phyloP scores from a whole-genome alignment of 2,113 vertebrate species.

The Protobothrops mucrosquamatus region DNA sequence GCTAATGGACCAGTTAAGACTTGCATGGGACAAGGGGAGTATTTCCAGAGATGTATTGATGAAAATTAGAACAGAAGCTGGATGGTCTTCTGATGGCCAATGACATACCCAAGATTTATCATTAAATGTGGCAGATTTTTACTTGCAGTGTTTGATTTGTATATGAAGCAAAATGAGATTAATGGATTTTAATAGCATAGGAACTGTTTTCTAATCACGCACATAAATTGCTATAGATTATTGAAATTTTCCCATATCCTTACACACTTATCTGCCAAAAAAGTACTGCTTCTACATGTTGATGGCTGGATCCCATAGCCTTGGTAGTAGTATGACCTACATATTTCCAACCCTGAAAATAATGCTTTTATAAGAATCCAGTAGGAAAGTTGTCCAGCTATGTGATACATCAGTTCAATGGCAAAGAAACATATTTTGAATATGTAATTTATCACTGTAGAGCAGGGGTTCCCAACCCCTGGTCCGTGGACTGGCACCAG shows the following conservation, averaged over 20 bases:
- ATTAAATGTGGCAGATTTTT: background rate
- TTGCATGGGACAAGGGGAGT: slow-evolving; percentile 33
- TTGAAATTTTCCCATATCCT: background rate
- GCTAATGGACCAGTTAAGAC: slow-evolving; percentile 55
- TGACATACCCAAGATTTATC: background rate
- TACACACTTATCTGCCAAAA: background rate
- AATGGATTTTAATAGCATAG: background rate
- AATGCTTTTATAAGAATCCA: background rate
- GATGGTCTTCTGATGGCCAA: slow-evolving; percentile 1
- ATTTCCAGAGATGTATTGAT: slow-evolving; percentile 48
- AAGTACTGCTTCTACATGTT: background rate
- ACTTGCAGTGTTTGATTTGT: background rate
- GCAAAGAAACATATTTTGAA: background rate
- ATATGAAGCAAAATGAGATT: background rate
- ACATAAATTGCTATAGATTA: background rate
- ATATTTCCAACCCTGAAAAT: background rate
- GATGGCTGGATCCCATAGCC: background rate
- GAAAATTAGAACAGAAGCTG: slow-evolving; percentile 54
- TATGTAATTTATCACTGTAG: background rate
- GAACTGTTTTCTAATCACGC: background rate
- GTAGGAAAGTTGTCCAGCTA: background rate
- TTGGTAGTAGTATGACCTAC: background rate
- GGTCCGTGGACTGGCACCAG: no score
- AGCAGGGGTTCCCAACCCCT: background rate
- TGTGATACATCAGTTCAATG: background rate